Percentiles rank a stretch among this genome's conserved stretches.
phyloP scores from a whole-genome alignment of 2,113 vertebrate species.

The Cololabis saira region DNA sequence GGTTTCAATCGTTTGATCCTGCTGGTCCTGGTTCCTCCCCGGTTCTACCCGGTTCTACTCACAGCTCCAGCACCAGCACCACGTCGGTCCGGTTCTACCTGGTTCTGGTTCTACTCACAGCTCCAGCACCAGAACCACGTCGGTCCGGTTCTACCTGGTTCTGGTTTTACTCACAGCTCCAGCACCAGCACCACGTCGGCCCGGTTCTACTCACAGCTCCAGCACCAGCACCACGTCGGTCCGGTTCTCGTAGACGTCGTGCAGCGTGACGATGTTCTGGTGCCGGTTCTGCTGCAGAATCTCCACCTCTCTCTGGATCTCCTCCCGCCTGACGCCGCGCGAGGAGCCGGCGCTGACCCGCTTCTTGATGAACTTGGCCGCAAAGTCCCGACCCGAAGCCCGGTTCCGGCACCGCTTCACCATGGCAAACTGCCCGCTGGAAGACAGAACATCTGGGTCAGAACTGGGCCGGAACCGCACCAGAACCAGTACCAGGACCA shows the following conservation, averaged over 20 bases:
- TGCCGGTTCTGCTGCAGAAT: slow-evolving; percentile 91
- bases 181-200: too few species aligned
- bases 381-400: slow-evolving; percentile 84
- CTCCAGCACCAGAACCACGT: too few species aligned
- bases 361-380: slow-evolving; percentile 98
- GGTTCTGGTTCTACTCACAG: too few species aligned
- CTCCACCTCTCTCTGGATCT: slow-evolving; percentile 92
- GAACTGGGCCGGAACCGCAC: too few species aligned
- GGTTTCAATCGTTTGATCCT: too few species aligned
- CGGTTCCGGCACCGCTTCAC: slow-evolving; percentile 92
- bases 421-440: slow-evolving; percentile 96
- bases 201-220: slow-evolving; percentile 91
- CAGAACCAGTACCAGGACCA: too few species aligned
- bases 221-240: slow-evolving; percentile 96
- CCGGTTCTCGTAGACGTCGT: slow-evolving; percentile 94
- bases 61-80: too few species aligned
- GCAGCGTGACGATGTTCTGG: slow-evolving; percentile 90
- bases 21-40: too few species aligned
- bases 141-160: too few species aligned
- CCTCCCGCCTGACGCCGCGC: slow-evolving; percentile 89
- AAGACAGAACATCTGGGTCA: background rate
- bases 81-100: too few species aligned
- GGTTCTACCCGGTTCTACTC: too few species aligned
- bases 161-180: too few species aligned
- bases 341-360: slow-evolving; percentile 90